These are phyloP conservation scores for Aphelinus certus DNA, from an alignment of 1,140 invertebrate genomes.

Conservation along the genomic window DNA sequence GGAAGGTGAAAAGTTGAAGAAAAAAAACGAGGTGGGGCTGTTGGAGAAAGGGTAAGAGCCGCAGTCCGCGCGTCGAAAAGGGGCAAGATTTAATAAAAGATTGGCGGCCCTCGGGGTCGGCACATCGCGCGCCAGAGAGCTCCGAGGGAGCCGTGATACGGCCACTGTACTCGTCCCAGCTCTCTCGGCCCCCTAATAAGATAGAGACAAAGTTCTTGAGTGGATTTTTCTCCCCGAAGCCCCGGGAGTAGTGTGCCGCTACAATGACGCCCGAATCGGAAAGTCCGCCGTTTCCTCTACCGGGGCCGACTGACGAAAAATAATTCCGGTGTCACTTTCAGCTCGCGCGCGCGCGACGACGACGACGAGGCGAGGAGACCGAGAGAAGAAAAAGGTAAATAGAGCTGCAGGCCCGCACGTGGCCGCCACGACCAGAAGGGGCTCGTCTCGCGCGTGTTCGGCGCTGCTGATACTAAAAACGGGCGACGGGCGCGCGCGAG, in stretches of 20 bases:
- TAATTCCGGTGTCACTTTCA: constrained; percentile 8
- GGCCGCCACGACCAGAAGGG: too few relatives aligned
- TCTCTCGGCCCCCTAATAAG: constrained; percentile 12
- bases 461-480: background rate
- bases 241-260: too few relatives aligned
- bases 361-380: background rate
- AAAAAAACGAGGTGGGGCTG: too few relatives aligned
- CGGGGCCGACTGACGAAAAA: background rate
- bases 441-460: too few relatives aligned
- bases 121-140: background rate
- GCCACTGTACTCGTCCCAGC: background rate
- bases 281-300: too few relatives aligned
- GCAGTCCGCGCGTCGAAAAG: background rate
- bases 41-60: too few relatives aligned
- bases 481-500: background rate
- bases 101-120: constrained; percentile 39
- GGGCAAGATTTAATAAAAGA: constrained; percentile 55
- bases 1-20: too few relatives aligned
- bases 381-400: background rate
- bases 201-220: constrained; percentile 27
- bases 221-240: constrained; percentile 5
- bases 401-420: too few relatives aligned
- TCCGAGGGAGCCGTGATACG: constrained; percentile 7
- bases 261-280: too few relatives aligned
- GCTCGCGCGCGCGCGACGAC: background rate